Conservation (phyloP, 2,797 vertebrate genomes). For the Arctocebus calabarensis region DNA sequence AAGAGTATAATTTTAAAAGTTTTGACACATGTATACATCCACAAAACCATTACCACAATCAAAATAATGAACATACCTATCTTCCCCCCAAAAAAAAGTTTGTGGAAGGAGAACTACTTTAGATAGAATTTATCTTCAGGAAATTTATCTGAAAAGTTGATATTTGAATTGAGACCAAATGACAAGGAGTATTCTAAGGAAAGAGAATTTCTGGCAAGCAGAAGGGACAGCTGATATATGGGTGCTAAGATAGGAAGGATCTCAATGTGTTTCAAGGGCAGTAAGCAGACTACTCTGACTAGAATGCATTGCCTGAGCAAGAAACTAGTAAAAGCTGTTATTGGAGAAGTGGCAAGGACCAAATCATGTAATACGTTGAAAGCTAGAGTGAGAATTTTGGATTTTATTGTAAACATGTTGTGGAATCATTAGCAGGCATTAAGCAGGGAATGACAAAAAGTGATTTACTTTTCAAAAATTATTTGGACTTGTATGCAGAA, state of each 20-base stretch:
- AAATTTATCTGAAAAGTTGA: conserved; percentile 47
- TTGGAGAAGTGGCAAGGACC: not conserved
- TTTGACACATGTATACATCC: not conserved
- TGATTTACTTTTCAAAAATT: conserved; percentile 51
- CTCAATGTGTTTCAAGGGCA: not conserved
- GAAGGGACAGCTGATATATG: not conserved
- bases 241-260: not conserved
- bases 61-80: conserved; percentile 33
- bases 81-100: not conserved
- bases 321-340: not conserved
- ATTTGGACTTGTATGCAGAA: conserved; percentile 9
- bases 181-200: not conserved
- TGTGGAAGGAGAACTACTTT: not conserved
- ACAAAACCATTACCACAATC: conserved; percentile 42
- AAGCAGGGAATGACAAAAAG: not conserved
- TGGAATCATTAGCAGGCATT: not conserved
- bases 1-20: conserved; percentile 45
- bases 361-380: not conserved
- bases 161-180: conserved; percentile 26
- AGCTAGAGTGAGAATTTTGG: conserved; percentile 20
- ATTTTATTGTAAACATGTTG: conserved; percentile 29
- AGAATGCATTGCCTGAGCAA: not conserved
- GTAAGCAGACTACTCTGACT: not conserved
- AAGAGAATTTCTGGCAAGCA: not conserved
- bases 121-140: conserved; percentile 49